Conservation (phyloP, 2,113 vertebrate species). For the Crotophaga sulcirostris region DNA sequence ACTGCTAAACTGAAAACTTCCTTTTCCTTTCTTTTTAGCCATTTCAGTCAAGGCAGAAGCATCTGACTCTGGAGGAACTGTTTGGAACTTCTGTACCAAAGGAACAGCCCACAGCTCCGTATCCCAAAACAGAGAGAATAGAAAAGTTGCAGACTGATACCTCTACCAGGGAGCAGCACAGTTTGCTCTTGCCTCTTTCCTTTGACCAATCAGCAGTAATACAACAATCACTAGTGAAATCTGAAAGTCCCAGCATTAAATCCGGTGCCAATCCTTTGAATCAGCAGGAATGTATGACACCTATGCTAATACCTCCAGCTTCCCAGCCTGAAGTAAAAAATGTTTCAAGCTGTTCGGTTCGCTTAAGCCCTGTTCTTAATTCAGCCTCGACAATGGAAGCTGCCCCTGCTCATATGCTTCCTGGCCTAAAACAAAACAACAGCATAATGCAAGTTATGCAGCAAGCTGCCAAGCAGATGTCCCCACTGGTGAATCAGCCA, state of each 20-base stretch:
- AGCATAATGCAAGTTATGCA: conserved; percentile 73
- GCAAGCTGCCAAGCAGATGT: conserved; percentile 77
- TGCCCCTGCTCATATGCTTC: conserved; percentile 65
- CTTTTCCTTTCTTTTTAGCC: conserved; percentile 73
- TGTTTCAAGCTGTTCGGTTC: conserved; percentile 70
- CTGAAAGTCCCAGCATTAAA: conserved; percentile 71
- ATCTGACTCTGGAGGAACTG: conserved; percentile 97
- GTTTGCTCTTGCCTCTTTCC: conserved; percentile 76
- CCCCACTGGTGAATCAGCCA: conserved; percentile 79
- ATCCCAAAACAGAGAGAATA: conserved; percentile 68
- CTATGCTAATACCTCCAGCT: conserved; percentile 76
- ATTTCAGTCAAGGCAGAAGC: conserved; percentile 85
- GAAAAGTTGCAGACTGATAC: conserved; percentile 73
- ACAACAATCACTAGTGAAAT: conserved; percentile 67
- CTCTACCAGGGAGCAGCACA: conserved; percentile 76
- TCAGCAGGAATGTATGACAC: conserved; percentile 67
- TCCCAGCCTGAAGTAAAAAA: conserved; percentile 75
- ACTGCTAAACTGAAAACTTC: background rate
- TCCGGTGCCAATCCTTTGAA: conserved; percentile 41
- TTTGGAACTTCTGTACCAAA: conserved; percentile 93
- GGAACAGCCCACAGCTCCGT: conserved; percentile 74
- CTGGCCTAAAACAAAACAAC: conserved; percentile 69
- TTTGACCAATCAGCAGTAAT: conserved; percentile 78
- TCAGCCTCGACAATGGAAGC: conserved; percentile 75
- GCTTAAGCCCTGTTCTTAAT: conserved; percentile 81